phyloP scores from a whole-genome alignment of 1,140 invertebrate genomes.

The Scaptodrosophila lebanonensis region DNA sequence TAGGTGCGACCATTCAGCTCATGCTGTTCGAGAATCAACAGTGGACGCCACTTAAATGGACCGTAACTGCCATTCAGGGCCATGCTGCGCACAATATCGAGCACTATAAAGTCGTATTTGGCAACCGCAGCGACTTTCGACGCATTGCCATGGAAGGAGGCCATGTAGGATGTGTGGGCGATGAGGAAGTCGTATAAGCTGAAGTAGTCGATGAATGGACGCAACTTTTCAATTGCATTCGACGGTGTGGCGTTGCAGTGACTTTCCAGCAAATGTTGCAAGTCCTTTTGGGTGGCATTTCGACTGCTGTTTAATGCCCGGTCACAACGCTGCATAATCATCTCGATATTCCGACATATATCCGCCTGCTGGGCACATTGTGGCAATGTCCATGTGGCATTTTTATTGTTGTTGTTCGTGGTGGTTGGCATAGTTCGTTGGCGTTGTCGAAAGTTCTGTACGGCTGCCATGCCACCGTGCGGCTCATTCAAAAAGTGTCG shows the following conservation, averaged over 20 bases:
- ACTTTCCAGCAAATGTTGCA: not conserved
- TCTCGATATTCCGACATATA: not conserved
- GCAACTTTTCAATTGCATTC: conserved; percentile 33
- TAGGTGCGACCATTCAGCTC: conserved; percentile 30
- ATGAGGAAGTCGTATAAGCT: conserved; percentile 71
- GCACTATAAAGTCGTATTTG: conserved; percentile 74
- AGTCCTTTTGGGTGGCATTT: not conserved
- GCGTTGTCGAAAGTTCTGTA: conserved; percentile 54
- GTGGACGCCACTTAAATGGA: conserved; percentile 57
- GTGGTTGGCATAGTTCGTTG: conserved; percentile 10
- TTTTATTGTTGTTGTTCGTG: not conserved
- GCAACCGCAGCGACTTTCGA: conserved; percentile 19
- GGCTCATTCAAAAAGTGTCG: conserved; percentile 66
- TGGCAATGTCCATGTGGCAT: not conserved
- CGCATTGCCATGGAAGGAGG: conserved; percentile 1
- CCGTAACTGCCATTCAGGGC: conserved; percentile 15
- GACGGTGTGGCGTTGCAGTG: too few relatives aligned
- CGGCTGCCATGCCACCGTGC: conserved; percentile 51
- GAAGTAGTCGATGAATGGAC: conserved; percentile 63
- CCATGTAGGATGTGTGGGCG: conserved; percentile 14
- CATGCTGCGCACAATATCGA: conserved; percentile 56
- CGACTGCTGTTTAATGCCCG: not conserved
- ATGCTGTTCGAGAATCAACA: conserved; percentile 65
- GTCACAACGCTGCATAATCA: not conserved
- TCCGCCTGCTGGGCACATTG: not conserved